Conservation (phyloP, 2,888 invertebrate species). For the Pollenia angustigena region DNA sequence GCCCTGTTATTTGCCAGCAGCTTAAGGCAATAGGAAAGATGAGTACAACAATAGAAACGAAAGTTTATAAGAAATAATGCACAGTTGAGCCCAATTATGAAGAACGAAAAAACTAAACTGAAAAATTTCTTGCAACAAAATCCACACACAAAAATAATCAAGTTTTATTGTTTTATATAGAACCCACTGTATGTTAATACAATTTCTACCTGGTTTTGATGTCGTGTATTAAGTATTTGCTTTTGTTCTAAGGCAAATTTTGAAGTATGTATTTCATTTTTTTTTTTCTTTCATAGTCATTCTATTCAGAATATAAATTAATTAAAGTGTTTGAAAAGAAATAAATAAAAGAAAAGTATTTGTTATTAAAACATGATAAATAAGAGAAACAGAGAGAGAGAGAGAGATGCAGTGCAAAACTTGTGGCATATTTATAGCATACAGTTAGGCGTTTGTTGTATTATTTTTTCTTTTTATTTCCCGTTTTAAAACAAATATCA, state of each 20-base stretch:
- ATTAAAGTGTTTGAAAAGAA: slow-evolving; percentile 21
- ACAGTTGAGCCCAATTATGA: slow-evolving; percentile 2
- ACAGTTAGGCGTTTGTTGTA: slow-evolving; percentile 34
- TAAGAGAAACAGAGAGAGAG: background rate
- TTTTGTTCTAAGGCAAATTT: slow-evolving; percentile 45
- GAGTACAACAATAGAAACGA: slow-evolving; percentile 1
- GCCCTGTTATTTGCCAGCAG: slow-evolving; percentile 17
- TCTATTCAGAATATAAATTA: slow-evolving; percentile 34
- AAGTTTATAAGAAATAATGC: slow-evolving; percentile 10
- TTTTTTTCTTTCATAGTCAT: slow-evolving; percentile 1
- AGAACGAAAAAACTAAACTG: background rate
- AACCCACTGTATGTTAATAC: background rate
- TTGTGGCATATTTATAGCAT: slow-evolving; percentile 13
- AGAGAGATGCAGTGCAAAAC: background rate
- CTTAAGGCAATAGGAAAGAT: slow-evolving; percentile 13
- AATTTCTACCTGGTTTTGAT: slow-evolving; percentile 47
- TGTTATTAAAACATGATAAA: background rate
- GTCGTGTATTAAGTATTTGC: slow-evolving; percentile 56
- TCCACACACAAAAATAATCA: background rate
- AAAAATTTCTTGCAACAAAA: background rate
- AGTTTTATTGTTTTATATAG: background rate
- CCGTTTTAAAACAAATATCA: slow-evolving; percentile 15
- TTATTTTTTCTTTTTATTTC: background rate
- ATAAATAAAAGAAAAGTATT: slow-evolving; percentile 24
- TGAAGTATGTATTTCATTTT: background rate